Base-by-base conservation (phyloP, 2,888 invertebrate species). In the Sinohyriopsis cumingii region DNA sequence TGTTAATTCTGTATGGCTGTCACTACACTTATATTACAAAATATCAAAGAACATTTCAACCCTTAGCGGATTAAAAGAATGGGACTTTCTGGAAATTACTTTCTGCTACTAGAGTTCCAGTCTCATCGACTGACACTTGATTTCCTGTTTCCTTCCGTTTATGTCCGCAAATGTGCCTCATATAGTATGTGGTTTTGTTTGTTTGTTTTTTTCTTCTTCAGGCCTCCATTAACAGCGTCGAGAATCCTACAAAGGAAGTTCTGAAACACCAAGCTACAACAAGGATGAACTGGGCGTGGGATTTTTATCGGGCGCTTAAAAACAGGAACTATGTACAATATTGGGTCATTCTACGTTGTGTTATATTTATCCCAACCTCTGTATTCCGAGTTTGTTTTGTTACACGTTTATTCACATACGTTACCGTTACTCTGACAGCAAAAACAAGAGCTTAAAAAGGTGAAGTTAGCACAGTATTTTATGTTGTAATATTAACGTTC, bases 301-400 rank as follows among this genome's bases (percentile, higher is more conserved):
- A 86, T 76, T 85, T 81, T 81, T 85, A 85, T 68, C 69, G 82
- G 9, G 72, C 82, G 12, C 66, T 59, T 1, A 77, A 76, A 12
- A 86, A 85, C 71, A 80, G 82, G 61, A 63, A 62, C 7, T 85
- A 83, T 72, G 95, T 98, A n/a, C 93, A 95, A 75, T 93, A 93
- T 73, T 97, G 97, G 95, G 97, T 98, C 0, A 84, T 97, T 4
- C 92, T 94, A 65, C 97, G 97, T 91, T 95, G 97, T 78, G 71
- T 94, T 45, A 94, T 97, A 1, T 95, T 98, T 76, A 91, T 94
- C 64, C 92, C 93, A 1, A 95, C 96, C 0, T 95, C 95, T 18
- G 92, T 94, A 1, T 88, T 94, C 63, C 95, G 95, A 90, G 96
- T 97, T 2, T 95, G 94, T 89, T 97, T 97, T 89, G 95, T 98